Base-by-base conservation (phyloP, 2,888 invertebrate genomes). In the Eulithis testata region DNA sequence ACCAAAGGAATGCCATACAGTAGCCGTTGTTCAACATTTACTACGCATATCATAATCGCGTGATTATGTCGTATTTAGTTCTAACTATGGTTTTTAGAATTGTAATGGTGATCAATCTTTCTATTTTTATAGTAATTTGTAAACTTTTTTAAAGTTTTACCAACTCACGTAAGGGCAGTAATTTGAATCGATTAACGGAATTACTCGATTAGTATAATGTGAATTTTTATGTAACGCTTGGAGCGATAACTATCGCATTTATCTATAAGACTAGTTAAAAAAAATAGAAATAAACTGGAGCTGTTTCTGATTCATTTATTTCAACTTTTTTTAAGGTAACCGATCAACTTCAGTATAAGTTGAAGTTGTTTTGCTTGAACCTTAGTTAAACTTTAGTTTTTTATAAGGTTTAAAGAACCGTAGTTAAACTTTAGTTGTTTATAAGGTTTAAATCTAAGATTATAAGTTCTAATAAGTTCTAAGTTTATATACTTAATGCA, bases 131-230 rank as follows among this genome's bases (percentile, higher is more conserved):
- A 3, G 14, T n/a, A 56, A 52, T 44, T 60, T 52, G 43, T 56
- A 49, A 49, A 11, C 8, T 51, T 31, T 59, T 54, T 62, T 60
- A 40, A 64, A 69, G 72, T 57, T 65, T 58, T 66, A 27, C 59
- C 58, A 58, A 58, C 57, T 37, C 44, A 40, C n/a, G 44, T 56
- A 56, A 65, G 44, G 58, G 60, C 27, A 61, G 60, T 73, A 76
- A 78, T 78, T 79, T 77, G 70, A 68, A 73, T 70, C 70, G 62
- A 78, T 80, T 73, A 73, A 68, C 63, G 64, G 51, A 66, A 66
- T 70, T 68, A 74, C 65, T 51, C 58, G 59, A 72, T 74, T 75
- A 65, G 66, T 70, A 61, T 71, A 63, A 69, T 73, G 74, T 72
- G 72, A 69, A 66, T 63, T 66, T 68, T 74, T 74, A 76, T 75